Evolutionary conservation across 2,888 invertebrate species (phyloP).

Genomic region (Drosophila borborema): DNA sequence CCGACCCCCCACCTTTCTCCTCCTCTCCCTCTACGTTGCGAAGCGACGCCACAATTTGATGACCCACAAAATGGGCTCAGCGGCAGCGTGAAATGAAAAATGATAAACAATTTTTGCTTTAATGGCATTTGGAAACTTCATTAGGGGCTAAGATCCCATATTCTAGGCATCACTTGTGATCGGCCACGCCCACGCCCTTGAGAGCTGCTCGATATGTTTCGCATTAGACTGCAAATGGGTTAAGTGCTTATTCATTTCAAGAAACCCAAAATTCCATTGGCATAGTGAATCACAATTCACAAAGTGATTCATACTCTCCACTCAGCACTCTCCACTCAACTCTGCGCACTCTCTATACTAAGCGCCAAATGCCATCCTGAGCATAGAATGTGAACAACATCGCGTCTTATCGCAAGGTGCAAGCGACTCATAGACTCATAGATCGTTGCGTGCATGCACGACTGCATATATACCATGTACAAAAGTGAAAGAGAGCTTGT

Average conservation of each 20-base stretch:
- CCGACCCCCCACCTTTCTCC: too few species aligned
- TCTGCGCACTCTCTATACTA: background rate
- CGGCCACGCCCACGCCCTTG: constrained; percentile 24
- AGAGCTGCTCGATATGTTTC: constrained; percentile 53
- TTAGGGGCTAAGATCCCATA: constrained; percentile 42
- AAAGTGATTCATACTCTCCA: constrained; percentile 26
- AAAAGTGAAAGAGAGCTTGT: background rate
- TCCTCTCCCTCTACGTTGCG: background rate
- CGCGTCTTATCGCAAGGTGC: constrained; percentile 23
- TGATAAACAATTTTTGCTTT: constrained; percentile 63
- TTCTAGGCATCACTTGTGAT: constrained; percentile 24
- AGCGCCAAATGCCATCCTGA: constrained; percentile 12
- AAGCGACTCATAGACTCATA: constrained; percentile 21
- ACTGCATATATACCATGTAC: constrained; percentile 1
- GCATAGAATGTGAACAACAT: constrained; percentile 7
- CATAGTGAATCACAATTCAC: constrained; percentile 52
- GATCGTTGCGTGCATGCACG: background rate
- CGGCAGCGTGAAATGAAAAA: constrained; percentile 31
- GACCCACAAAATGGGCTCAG: constrained; percentile 59
- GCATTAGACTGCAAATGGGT: constrained; percentile 76
- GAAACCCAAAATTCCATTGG: constrained; percentile 43
- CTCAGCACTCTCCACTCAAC: constrained; percentile 7
- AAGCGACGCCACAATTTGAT: constrained; percentile 32
- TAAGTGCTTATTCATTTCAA: constrained; percentile 75
- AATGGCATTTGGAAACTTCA: constrained; percentile 75